Evolutionary conservation across 2,113 vertebrate species (phyloP).

Genomic region (Neolamprologus fasciatus): DNA sequence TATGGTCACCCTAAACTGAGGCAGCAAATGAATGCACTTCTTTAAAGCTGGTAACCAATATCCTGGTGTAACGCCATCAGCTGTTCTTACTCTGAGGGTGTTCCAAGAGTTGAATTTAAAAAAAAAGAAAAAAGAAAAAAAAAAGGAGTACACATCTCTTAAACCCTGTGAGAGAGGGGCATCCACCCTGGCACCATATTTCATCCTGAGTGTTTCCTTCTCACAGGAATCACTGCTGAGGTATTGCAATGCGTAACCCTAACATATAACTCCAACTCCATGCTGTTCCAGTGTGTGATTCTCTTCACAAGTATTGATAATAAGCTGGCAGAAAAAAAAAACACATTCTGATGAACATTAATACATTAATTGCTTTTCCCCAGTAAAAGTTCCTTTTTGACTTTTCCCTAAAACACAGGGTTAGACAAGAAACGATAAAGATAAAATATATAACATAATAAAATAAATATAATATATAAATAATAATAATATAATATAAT

Average conservation of each 20-base stretch:
- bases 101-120: constrained; percentile 22
- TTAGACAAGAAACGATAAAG: background rate
- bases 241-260: background rate
- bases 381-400: background rate
- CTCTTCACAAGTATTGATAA: background rate
- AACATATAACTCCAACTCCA: background rate
- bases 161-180: constrained; percentile 15
- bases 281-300: background rate
- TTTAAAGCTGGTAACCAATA: background rate
- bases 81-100: constrained; percentile 13
- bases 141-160: constrained; percentile 15
- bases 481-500: background rate
- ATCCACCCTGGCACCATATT: background rate
- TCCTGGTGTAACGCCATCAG: constrained; percentile 36
- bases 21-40: constrained; percentile 13
- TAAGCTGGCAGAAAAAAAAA: background rate
- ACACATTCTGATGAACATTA: background rate
- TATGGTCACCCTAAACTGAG: constrained; percentile 2
- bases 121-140: background rate
- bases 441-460: background rate
- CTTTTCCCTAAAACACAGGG: background rate
- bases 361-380: background rate
- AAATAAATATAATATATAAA: background rate
- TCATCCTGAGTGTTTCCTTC: background rate
- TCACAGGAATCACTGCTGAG: background rate